Conservation (phyloP, 2,113 vertebrate species). For the Eulemur macaco region DNA sequence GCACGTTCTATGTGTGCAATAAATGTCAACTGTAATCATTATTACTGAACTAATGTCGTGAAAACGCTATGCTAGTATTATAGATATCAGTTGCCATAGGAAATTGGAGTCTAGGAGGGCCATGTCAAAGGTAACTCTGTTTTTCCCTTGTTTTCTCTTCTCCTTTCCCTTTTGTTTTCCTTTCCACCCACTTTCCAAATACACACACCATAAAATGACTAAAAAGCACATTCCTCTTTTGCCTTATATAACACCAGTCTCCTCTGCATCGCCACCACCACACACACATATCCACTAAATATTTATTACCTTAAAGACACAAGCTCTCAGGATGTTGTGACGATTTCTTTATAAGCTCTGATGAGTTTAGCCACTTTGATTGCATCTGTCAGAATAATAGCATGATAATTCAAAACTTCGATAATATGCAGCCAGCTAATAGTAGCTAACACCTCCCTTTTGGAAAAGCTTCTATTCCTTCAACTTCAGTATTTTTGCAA, state of each 20-base stretch:
- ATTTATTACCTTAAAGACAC: background rate
- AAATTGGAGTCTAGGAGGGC: background rate
- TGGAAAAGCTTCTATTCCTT: background rate
- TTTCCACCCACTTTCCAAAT: background rate
- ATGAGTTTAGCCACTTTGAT: background rate
- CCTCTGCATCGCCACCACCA: background rate
- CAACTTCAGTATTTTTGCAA: slow-evolving; percentile 4
- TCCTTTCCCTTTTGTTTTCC: background rate
- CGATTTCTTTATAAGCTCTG: background rate
- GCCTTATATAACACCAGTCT: background rate
- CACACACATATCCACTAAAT: background rate
- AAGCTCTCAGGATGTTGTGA: background rate
- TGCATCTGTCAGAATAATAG: background rate
- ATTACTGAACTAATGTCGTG: background rate
- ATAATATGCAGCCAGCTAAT: background rate
- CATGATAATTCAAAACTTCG: background rate
- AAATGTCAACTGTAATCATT: background rate
- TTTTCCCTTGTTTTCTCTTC: background rate
- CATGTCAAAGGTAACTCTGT: background rate
- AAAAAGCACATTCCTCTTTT: background rate
- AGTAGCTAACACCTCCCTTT: slow-evolving; percentile 3
- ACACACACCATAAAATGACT: background rate
- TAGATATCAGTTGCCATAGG: background rate
- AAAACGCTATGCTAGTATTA: background rate
- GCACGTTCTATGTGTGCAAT: background rate